Evolutionary conservation across 2,113 vertebrate genomes (phyloP).

Genomic region (Sebastes schlegelii): DNA sequence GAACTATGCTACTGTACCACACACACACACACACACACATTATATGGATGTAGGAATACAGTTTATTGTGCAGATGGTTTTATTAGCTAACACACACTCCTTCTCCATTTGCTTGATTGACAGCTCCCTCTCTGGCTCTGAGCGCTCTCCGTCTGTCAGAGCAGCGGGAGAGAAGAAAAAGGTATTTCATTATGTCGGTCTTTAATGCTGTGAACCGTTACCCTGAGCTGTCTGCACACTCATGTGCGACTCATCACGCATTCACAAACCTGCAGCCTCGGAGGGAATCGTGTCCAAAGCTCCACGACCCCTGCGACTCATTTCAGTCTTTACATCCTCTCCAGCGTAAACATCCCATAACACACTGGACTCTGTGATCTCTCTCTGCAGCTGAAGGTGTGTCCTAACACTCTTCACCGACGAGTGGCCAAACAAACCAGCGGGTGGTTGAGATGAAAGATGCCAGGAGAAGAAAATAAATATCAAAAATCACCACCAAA

Average conservation of each 20-base stretch:
- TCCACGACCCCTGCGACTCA: background rate
- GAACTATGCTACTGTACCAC: background rate
- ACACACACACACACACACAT: conserved; percentile 7
- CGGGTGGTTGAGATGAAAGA: too few species aligned
- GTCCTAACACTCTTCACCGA: too few species aligned
- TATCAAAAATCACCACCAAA: too few species aligned
- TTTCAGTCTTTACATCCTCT: background rate
- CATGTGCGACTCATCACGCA: background rate
- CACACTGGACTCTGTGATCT: too few species aligned
- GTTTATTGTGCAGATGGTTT: background rate
- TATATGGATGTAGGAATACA: background rate
- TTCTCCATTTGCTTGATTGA: conserved; percentile 37
- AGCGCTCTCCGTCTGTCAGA: conserved; percentile 23
- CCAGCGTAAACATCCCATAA: conserved; percentile 2
- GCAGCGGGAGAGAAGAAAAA: conserved; percentile 26
- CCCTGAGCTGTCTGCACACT: background rate
- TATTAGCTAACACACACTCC: background rate
- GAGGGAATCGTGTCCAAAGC: background rate
- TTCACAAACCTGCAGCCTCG: background rate
- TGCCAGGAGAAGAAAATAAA: too few species aligned
- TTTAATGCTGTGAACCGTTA: conserved; percentile 11
- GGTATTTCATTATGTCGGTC: conserved; percentile 43
- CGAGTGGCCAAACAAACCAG: too few species aligned
- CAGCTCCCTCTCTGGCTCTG: conserved; percentile 27
- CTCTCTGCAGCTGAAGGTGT: too few species aligned